Evolutionary conservation across 2,888 invertebrate species (phyloP).

Genomic region (Metopia argyrocephala): DNA sequence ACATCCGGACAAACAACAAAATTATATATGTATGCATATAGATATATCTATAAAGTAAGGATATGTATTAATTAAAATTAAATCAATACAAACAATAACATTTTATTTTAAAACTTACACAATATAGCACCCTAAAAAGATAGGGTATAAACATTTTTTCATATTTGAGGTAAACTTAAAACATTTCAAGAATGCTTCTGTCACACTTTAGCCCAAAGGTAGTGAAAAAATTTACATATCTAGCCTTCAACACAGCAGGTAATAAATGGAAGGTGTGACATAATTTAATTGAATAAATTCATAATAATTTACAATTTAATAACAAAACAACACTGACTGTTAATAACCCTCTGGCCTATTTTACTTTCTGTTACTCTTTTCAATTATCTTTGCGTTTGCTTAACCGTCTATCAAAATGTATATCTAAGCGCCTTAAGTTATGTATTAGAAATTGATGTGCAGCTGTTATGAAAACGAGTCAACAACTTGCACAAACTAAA

Average conservation of each 20-base stretch:
- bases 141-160: too few relatives aligned
- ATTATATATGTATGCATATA: too few relatives aligned
- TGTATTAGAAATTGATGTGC: conserved; percentile 18
- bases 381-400: background rate
- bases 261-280: conserved; percentile 51
- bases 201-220: too few relatives aligned
- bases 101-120: too few relatives aligned
- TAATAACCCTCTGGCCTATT: background rate
- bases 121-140: too few relatives aligned
- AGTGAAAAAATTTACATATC: background rate
- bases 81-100: too few relatives aligned
- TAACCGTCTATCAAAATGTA: background rate
- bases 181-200: too few relatives aligned
- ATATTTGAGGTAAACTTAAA: too few relatives aligned
- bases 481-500: background rate
- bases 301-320: conserved; percentile 52
- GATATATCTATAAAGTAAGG: too few relatives aligned
- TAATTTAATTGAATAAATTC: conserved; percentile 56
- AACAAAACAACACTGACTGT: background rate
- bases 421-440: background rate
- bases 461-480: conserved; percentile 19
- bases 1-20: too few relatives aligned
- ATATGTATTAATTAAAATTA: too few relatives aligned
- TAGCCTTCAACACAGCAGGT: conserved; percentile 19
- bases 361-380: background rate